phyloP scores from a whole-genome alignment of 2,113 vertebrate species.

The Boleophthalmus pectinirostris region DNA sequence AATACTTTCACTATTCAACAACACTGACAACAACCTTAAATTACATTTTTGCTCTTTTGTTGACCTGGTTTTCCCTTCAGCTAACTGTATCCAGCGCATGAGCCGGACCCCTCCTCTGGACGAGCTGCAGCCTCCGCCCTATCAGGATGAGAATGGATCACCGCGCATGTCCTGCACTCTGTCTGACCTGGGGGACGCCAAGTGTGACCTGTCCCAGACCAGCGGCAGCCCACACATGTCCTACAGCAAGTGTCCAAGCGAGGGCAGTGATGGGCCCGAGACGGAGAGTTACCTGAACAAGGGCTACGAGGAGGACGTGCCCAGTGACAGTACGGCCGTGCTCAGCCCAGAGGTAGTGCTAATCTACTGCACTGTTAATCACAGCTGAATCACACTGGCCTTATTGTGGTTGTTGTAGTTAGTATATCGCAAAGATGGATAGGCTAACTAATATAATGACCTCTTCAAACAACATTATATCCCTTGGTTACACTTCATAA shows the following conservation, averaged over 20 bases:
- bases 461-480: no score
- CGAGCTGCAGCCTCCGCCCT: conserved; percentile 93
- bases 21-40: not conserved
- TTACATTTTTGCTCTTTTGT: not conserved
- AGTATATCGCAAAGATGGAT: no score
- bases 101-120: conserved; percentile 93
- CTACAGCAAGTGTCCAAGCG: conserved; percentile 89
- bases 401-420: no score
- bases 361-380: not conserved
- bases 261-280: conserved; percentile 86
- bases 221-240: conserved; percentile 91
- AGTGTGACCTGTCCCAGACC: conserved; percentile 89
- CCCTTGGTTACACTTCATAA: no score
- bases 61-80: conserved; percentile 62
- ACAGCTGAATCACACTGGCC: no score
- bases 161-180: conserved; percentile 94
- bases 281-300: conserved; percentile 92
- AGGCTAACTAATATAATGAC: no score
- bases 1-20: not conserved
- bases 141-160: conserved; percentile 95
- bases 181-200: conserved; percentile 90
- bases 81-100: conserved; percentile 97
- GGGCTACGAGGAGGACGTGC: conserved; percentile 93
- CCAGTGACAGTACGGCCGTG: conserved; percentile 94
- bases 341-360: conserved; percentile 91